Evolutionary conservation across 1,140 invertebrate genomes (phyloP).

Genomic region (Nomia melanderi): DNA sequence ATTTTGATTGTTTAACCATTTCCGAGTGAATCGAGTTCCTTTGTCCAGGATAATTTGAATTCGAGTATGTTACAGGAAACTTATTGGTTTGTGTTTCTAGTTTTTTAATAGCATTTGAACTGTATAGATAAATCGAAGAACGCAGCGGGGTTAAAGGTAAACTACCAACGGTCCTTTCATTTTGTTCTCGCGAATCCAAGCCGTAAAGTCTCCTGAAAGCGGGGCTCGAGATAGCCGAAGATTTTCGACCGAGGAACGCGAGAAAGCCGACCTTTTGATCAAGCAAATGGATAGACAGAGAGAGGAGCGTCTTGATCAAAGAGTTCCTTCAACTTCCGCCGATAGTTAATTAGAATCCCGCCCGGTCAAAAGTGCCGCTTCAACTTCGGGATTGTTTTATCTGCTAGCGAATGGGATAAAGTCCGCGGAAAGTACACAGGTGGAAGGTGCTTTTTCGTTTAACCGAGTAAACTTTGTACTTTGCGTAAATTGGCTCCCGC

Average conservation of each 20-base stretch:
- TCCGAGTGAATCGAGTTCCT: too few relatives aligned
- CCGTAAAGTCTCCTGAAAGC: background rate
- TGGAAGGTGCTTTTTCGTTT: too few relatives aligned
- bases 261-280: too few relatives aligned
- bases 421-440: background rate
- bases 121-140: too few relatives aligned
- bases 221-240: background rate
- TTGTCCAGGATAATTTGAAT: too few relatives aligned
- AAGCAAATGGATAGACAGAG: background rate
- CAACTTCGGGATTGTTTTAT: conserved; percentile 9
- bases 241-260: background rate
- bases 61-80: too few relatives aligned
- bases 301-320: conserved; percentile 16
- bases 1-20: too few relatives aligned
- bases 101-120: too few relatives aligned
- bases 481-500: too few relatives aligned
- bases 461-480: too few relatives aligned
- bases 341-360: conserved; percentile 49
- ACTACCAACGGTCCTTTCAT: background rate
- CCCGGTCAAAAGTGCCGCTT: background rate
- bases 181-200: background rate
- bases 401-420: background rate
- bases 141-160: too few relatives aligned
- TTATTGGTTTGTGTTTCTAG: too few relatives aligned
- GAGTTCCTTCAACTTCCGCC: background rate